phyloP scores from a whole-genome alignment of 2,797 vertebrate species.

The Lophius americanus region DNA sequence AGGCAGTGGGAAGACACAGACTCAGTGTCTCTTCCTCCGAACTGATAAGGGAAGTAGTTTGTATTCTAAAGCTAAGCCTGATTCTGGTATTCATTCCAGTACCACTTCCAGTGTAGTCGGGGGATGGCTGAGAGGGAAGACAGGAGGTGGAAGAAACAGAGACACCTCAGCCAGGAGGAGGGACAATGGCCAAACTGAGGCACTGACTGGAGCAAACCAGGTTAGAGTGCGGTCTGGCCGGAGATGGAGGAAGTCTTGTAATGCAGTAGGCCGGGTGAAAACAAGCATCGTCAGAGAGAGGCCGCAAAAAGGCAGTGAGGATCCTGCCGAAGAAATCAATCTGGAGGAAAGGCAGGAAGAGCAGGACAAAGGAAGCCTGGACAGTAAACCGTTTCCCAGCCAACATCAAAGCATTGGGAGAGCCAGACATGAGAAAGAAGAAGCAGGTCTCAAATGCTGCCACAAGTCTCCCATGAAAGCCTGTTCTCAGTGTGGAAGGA shows the following conservation, averaged over 20 bases:
- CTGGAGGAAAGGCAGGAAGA: conserved; percentile 68
- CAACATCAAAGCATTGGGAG: conserved; percentile 30
- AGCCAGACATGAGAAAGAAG: conserved; percentile 30
- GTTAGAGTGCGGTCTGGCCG: conserved; percentile 72
- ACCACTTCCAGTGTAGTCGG: conserved; percentile 55
- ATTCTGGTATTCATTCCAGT: conserved; percentile 18
- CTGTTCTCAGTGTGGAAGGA: conserved; percentile 35
- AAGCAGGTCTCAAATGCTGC: conserved; percentile 35
- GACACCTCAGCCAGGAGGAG: conserved; percentile 45
- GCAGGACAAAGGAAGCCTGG: conserved; percentile 57
- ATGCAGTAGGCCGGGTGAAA: conserved; percentile 54
- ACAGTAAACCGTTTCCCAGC: conserved; percentile 37
- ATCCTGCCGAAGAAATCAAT: conserved; percentile 16
- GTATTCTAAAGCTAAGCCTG: conserved; percentile 71
- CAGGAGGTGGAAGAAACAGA: conserved; percentile 49
- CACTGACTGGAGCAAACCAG: conserved; percentile 57
- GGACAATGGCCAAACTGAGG: conserved; percentile 27
- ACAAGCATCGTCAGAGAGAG: conserved; percentile 36
- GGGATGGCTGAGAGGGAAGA: conserved; percentile 71
- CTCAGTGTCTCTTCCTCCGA: conserved; percentile 80
- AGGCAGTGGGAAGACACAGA: conserved; percentile 81
- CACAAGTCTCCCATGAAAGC: conserved; percentile 39
- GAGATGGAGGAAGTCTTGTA: conserved; percentile 82
- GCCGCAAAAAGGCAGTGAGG: conserved; percentile 45
- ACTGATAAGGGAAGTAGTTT: conserved; percentile 79